Percentiles rank a stretch among this genome's conserved stretches.
Conservation (phyloP, 2,888 invertebrate species). For the Ariolimax columbianus region DNA sequence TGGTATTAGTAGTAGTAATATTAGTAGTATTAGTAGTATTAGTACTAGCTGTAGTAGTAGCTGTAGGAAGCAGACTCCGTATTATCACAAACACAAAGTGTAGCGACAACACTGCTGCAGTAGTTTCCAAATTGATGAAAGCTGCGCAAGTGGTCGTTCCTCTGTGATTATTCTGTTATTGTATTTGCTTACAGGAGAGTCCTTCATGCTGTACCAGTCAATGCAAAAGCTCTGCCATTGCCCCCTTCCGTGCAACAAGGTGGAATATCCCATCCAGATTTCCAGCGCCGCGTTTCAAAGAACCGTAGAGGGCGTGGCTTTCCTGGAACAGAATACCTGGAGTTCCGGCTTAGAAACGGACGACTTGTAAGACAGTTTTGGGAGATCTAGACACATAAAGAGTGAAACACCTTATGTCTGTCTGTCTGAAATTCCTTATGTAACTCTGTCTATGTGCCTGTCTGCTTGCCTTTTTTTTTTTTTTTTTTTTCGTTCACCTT, state of each 20-base stretch:
- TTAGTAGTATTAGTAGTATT: too few relatives aligned
- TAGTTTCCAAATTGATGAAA: too few relatives aligned
- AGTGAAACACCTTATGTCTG: neutral
- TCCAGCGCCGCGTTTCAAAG: constrained; percentile 17
- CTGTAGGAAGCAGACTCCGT: too few relatives aligned
- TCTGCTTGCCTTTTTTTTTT: neutral
- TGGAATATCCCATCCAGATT: neutral
- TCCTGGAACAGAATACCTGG: neutral
- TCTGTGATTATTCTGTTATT: too few relatives aligned
- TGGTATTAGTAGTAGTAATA: too few relatives aligned
- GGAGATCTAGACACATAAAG: too few relatives aligned
- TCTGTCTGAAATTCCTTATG: neutral
- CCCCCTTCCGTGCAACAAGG: constrained; percentile 14
- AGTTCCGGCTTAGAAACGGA: neutral
- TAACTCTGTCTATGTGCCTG: neutral
- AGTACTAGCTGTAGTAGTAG: too few relatives aligned
- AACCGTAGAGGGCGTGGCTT: neutral
- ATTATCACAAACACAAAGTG: too few relatives aligned
- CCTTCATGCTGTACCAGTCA: neutral
- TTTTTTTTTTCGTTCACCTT: too few relatives aligned
- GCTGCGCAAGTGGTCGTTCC: too few relatives aligned
- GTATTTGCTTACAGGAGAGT: neutral
- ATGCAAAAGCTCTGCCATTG: neutral
- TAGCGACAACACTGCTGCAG: too few relatives aligned
- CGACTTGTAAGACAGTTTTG: neutral